Percentiles rank a stretch among this genome's conserved stretches.
These are phyloP conservation scores for Aleiodes leptofemur DNA, from an alignment of 2,888 invertebrate species.

Conservation along the genomic window DNA sequence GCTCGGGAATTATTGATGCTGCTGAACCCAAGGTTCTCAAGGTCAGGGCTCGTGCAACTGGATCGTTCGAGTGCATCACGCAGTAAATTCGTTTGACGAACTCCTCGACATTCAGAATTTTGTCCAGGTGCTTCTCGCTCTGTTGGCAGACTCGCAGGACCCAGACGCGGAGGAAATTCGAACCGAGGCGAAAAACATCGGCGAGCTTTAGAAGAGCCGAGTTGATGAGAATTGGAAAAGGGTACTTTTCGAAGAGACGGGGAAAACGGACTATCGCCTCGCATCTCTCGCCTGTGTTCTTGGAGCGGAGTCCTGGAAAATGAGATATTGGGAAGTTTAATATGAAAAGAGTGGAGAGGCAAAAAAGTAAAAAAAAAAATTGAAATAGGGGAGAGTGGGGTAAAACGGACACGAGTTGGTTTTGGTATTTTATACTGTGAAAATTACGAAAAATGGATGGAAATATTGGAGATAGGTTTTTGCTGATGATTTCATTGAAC, in stretches of 20 bases:
- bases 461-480: no score
- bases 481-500: no score
- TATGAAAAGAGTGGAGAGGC: no score
- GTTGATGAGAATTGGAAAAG: constrained; percentile 98
- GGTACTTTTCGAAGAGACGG: constrained; percentile 96
- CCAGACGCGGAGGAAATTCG: constrained; percentile 94
- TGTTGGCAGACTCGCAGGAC: constrained; percentile 95
- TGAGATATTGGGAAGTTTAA: no score
- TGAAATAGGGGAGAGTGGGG: no score
- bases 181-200: constrained; percentile 94
- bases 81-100: constrained; percentile 92
- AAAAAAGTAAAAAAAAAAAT: no score
- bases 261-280: constrained; percentile 98
- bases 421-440: no score
- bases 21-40: constrained; percentile 93
- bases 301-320: constrained; percentile 87
- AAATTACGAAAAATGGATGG: no score
- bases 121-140: constrained; percentile 96
- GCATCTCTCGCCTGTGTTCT: constrained; percentile 96
- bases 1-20: constrained; percentile 94
- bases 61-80: constrained; percentile 98
- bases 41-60: constrained; percentile 94
- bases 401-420: no score
- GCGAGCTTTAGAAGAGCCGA: constrained; percentile 95
- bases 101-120: constrained; percentile 96